Evolutionary conservation across 2,888 invertebrate species (phyloP).

Genomic region (Eristalinus sepulchralis): DNA sequence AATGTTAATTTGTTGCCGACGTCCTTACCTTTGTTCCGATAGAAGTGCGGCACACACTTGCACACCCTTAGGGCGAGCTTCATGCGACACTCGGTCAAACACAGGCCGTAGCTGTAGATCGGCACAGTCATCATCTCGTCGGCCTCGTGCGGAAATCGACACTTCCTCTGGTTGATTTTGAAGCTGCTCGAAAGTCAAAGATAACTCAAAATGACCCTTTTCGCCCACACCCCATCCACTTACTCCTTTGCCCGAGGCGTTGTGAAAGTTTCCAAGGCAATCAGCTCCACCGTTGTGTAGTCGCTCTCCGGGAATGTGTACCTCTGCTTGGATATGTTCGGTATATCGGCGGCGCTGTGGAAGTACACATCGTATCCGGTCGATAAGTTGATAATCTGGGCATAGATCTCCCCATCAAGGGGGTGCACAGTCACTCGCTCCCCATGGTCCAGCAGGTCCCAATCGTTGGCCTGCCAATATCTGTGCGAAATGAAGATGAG

Average conservation of each 20-base stretch:
- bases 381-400: constrained; percentile 87
- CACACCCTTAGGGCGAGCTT: constrained; percentile 84
- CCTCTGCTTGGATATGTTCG: constrained; percentile 84
- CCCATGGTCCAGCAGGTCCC: constrained; percentile 82
- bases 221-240: constrained; percentile 53
- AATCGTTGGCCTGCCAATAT: constrained; percentile 83
- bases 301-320: constrained; percentile 82
- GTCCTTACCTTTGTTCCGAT: constrained; percentile 84
- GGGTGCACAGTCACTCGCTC: constrained; percentile 84
- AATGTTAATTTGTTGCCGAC: not conserved
- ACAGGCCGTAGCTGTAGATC: constrained; percentile 86
- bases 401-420: constrained; percentile 88
- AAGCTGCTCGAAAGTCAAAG: constrained; percentile 79
- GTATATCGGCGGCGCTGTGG: constrained; percentile 86
- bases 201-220: not conserved
- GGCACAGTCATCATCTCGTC: constrained; percentile 85
- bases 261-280: constrained; percentile 84
- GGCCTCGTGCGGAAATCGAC: constrained; percentile 86
- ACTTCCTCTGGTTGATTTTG: constrained; percentile 85
- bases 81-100: constrained; percentile 87
- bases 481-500: constrained; percentile 78
- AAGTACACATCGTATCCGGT: constrained; percentile 85
- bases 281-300: constrained; percentile 84
- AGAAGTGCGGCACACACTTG: constrained; percentile 88
- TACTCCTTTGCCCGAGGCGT: constrained; percentile 83